Evolutionary conservation across 2,113 vertebrate genomes (phyloP).

Genomic region (Hiodon tergisus): DNA sequence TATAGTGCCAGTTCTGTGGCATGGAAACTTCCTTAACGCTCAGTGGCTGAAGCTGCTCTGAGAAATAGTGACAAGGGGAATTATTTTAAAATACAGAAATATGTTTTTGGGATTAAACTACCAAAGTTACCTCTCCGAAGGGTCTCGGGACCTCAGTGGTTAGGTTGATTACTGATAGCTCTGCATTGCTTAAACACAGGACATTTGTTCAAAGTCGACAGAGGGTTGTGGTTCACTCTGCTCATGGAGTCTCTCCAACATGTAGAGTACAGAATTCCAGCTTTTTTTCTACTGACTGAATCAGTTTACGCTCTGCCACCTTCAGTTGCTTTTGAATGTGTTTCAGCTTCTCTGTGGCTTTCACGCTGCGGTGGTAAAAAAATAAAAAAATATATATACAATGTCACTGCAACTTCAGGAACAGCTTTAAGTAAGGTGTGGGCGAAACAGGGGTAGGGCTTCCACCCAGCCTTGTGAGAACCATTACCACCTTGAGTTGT

Average conservation of each 20-base stretch:
- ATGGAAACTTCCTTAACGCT: too few relatives aligned
- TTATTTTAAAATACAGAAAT: too few relatives aligned
- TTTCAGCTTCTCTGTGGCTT: slow-evolving; percentile 19
- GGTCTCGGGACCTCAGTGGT: too few relatives aligned
- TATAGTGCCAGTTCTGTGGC: too few relatives aligned
- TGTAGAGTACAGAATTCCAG: slow-evolving; percentile 20
- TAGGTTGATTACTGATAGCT: too few relatives aligned
- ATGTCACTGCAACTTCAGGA: slow-evolving; percentile 8
- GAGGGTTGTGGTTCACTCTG: slow-evolving; percentile 12
- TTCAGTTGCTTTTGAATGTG: slow-evolving; percentile 18
- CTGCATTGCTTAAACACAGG: too few relatives aligned
- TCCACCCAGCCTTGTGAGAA: slow-evolving; percentile 22
- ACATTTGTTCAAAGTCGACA: background rate
- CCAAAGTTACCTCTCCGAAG: too few relatives aligned
- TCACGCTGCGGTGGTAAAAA: slow-evolving; percentile 6
- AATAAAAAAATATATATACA: slow-evolving; percentile 13
- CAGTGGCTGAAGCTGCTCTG: too few relatives aligned
- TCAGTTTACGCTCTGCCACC: slow-evolving; percentile 16
- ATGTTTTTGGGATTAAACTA: too few relatives aligned
- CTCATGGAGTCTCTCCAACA: slow-evolving; percentile 22
- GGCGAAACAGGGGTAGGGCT: slow-evolving; percentile 19
- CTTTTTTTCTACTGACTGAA: slow-evolving; percentile 17
- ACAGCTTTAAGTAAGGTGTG: slow-evolving; percentile 17
- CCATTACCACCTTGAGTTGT: slow-evolving; percentile 24
- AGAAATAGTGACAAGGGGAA: too few relatives aligned